A percentile compares a stretch with the other conserved stretches of the same genome.
Evolutionary conservation across 2,888 invertebrate species (phyloP).

Genomic region (Meandrusa payeni): DNA sequence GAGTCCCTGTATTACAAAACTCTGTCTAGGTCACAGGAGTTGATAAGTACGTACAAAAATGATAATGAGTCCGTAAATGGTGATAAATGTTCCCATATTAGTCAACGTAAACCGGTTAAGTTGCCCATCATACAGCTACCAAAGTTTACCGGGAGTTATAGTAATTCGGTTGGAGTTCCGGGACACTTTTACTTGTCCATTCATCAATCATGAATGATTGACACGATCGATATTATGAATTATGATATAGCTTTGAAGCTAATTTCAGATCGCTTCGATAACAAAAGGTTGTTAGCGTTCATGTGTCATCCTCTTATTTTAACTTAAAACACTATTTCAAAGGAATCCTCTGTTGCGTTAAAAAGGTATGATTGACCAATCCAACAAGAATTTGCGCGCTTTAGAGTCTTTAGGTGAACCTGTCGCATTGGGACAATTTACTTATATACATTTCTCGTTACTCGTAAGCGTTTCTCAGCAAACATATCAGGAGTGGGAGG

Average conservation of each 20-base stretch:
- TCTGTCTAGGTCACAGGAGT: too few relatives aligned
- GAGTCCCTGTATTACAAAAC: too few relatives aligned
- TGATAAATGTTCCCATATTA: too few relatives aligned
- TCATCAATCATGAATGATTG: slow-evolving; percentile 24
- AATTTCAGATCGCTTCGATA: too few relatives aligned
- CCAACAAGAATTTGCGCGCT: slow-evolving; percentile 15
- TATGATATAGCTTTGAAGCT: slow-evolving; percentile 23
- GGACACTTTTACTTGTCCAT: slow-evolving; percentile 30
- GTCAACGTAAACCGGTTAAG: too few relatives aligned
- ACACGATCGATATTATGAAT: neutral
- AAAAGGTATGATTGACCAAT: too few relatives aligned
- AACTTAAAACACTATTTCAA: too few relatives aligned
- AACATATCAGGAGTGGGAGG: slow-evolving; percentile 22
- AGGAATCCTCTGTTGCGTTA: slow-evolving; percentile 12
- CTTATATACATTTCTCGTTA: slow-evolving; percentile 19
- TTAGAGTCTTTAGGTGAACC: slow-evolving; percentile 18
- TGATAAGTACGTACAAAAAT: too few relatives aligned
- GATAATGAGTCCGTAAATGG: too few relatives aligned
- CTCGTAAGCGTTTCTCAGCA: slow-evolving; percentile 17
- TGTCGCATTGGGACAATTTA: neutral
- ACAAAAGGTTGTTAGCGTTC: slow-evolving; percentile 21
- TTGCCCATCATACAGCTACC: too few relatives aligned
- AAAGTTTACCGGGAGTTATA: slow-evolving; percentile 29
- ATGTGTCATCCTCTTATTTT: slow-evolving; percentile 26
- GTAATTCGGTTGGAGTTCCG: slow-evolving; percentile 33